Evolutionary conservation across 2,797 vertebrate genomes (phyloP).

Genomic region (Rhincodon typus): DNA sequence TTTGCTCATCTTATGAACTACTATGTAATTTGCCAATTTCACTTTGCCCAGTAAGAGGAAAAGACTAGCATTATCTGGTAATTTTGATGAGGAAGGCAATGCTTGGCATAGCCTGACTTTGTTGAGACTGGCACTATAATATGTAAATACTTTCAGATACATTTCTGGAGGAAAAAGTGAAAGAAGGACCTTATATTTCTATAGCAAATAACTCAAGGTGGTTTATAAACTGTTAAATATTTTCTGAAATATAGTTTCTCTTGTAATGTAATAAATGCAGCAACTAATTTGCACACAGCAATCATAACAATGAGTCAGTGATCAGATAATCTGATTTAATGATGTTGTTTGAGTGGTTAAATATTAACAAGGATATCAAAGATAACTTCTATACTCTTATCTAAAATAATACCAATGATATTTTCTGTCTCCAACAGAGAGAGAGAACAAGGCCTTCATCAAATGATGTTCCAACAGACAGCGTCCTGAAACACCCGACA

Average conservation of each 20-base stretch:
- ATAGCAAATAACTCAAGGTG: neutral
- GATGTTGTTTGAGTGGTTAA: neutral
- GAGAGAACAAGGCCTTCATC: neutral
- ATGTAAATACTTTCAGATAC: neutral
- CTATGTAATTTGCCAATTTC: neutral
- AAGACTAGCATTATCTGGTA: neutral
- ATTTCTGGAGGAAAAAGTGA: neutral
- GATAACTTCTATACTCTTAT: neutral
- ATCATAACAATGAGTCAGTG: neutral
- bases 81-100: neutral
- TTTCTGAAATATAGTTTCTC: neutral
- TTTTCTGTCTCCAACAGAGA: neutral
- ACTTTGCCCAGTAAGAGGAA: neutral
- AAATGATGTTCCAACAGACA: too few species aligned
- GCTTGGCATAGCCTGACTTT: neutral
- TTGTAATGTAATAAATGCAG: neutral
- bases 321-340: neutral
- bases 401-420: neutral
- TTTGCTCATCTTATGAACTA: neutral
- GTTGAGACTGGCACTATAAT: neutral
- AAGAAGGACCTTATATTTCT: neutral
- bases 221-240: neutral
- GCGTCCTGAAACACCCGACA: too few species aligned
- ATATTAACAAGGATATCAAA: neutral
- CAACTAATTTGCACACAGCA: neutral